Evolutionary conservation across 2,888 invertebrate species (phyloP).

Genomic region (Sinelater perroti): DNA sequence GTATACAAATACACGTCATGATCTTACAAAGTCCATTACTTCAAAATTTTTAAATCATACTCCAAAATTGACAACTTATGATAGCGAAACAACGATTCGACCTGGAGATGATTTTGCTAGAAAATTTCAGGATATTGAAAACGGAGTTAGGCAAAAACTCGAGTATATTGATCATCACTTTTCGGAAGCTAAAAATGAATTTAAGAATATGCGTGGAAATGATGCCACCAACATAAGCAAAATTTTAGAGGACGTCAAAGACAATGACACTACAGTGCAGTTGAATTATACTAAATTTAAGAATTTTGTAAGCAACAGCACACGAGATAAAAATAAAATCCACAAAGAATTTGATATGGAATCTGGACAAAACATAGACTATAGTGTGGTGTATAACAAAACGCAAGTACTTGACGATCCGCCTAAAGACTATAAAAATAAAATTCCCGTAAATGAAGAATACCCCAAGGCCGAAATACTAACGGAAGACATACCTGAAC

Average conservation of each 20-base stretch:
- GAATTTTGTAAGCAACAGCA: slow-evolving; percentile 49
- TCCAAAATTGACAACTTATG: slow-evolving; percentile 12
- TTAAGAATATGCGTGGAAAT: slow-evolving; percentile 37
- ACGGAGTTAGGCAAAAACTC: slow-evolving; percentile 65
- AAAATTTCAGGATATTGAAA: slow-evolving; percentile 64
- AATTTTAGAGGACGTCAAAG: slow-evolving; percentile 43
- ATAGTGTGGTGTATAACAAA: slow-evolving; percentile 64
- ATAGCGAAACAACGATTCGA: slow-evolving; percentile 63
- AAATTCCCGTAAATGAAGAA: slow-evolving; percentile 52
- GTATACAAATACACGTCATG: slow-evolving; percentile 47
- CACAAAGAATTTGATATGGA: slow-evolving; percentile 57
- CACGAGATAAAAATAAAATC: slow-evolving; percentile 48
- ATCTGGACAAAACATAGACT: slow-evolving; percentile 62
- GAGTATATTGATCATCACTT: slow-evolving; percentile 46
- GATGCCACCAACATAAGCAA: slow-evolving; percentile 43
- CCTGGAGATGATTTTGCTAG: slow-evolving; percentile 65
- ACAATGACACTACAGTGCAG: slow-evolving; percentile 45
- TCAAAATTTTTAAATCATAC: slow-evolving; percentile 1
- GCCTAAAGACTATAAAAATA: slow-evolving; percentile 60
- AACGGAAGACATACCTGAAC: slow-evolving; percentile 6
- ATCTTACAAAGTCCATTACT: slow-evolving; percentile 31
- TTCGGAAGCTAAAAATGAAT: slow-evolving; percentile 34
- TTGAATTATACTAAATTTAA: slow-evolving; percentile 51
- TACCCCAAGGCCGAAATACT: slow-evolving; percentile 30
- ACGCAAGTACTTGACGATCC: slow-evolving; percentile 64